phyloP scores from a whole-genome alignment of 2,888 invertebrate species.

The Oxystoma pomonae region DNA sequence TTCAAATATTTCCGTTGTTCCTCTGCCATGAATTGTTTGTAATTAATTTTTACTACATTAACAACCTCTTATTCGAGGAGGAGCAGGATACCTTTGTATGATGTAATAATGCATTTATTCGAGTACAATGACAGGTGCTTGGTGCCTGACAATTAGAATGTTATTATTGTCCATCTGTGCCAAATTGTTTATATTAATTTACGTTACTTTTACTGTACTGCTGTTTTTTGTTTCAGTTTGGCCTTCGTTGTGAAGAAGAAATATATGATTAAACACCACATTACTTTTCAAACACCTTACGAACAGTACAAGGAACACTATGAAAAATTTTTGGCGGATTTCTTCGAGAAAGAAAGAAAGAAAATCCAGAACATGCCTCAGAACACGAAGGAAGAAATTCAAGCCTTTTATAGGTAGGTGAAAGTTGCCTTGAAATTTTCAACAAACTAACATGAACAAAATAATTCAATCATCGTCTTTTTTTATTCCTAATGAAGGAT shows the following conservation, averaged over 20 bases:
- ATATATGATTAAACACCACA: constrained; percentile 26
- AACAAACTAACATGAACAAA: too few species aligned
- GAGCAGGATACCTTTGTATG: constrained; percentile 28
- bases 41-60: constrained; percentile 26
- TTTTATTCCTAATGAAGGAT: too few species aligned
- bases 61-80: constrained; percentile 28
- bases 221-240: constrained; percentile 15
- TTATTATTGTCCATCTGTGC: constrained; percentile 27
- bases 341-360: constrained; percentile 27
- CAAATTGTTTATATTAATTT: too few species aligned
- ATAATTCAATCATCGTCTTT: too few species aligned
- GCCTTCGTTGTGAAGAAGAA: constrained; percentile 20
- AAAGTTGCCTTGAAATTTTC: too few species aligned
- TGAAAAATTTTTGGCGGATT: constrained; percentile 22
- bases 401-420: constrained; percentile 18
- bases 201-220: too few species aligned
- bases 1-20: too few species aligned
- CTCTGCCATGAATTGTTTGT: too few species aligned
- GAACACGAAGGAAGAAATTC: constrained; percentile 26
- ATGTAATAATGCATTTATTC: constrained; percentile 27
- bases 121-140: constrained; percentile 30
- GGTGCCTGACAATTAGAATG: constrained; percentile 30
- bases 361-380: constrained; percentile 33
- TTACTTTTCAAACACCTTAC: constrained; percentile 27
- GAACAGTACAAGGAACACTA: constrained; percentile 27